phyloP scores from a whole-genome alignment of 37 sponge, comb jelly and placozoan species.

The Hexactinellida sp. region DNA sequence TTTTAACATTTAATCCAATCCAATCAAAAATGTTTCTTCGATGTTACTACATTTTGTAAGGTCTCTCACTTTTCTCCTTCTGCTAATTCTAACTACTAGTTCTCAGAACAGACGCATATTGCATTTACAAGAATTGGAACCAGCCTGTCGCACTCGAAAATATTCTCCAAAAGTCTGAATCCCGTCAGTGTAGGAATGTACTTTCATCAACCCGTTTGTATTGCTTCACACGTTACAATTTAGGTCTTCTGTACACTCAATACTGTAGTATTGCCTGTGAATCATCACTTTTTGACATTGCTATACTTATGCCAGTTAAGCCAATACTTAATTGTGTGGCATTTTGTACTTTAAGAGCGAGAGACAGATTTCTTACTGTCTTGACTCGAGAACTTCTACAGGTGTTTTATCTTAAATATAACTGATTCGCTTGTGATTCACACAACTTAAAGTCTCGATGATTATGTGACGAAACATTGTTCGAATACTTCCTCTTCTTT shows the following conservation, averaged over 20 bases:
- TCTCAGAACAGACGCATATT: not conserved
- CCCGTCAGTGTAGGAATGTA: conserved; percentile 15
- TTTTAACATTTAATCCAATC: not conserved
- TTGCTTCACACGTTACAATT: not conserved
- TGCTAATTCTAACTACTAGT: not conserved
- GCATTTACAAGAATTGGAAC: conserved; percentile 17
- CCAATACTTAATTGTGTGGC: not conserved
- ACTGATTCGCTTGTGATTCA: not conserved
- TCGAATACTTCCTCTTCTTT: not conserved
- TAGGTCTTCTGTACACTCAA: not conserved
- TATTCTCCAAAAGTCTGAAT: conserved; percentile 18
- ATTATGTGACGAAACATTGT: not conserved
- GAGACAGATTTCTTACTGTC: not conserved
- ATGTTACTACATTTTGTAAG: not conserved
- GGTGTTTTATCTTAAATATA: conserved; percentile 2
- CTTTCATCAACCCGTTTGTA: not conserved
- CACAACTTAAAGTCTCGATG: not conserved
- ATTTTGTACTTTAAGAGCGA: not conserved
- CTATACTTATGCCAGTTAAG: not conserved
- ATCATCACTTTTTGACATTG: not conserved
- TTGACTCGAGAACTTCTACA: not conserved
- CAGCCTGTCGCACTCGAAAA: conserved; percentile 17
- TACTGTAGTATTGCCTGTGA: not conserved
- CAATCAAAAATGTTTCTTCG: not conserved
- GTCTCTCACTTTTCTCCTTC: not conserved